A percentile compares a stretch with the other conserved stretches of the same genome.
Evolutionary conservation across 2,888 invertebrate species (phyloP).

Genomic region (Seira ritae): DNA sequence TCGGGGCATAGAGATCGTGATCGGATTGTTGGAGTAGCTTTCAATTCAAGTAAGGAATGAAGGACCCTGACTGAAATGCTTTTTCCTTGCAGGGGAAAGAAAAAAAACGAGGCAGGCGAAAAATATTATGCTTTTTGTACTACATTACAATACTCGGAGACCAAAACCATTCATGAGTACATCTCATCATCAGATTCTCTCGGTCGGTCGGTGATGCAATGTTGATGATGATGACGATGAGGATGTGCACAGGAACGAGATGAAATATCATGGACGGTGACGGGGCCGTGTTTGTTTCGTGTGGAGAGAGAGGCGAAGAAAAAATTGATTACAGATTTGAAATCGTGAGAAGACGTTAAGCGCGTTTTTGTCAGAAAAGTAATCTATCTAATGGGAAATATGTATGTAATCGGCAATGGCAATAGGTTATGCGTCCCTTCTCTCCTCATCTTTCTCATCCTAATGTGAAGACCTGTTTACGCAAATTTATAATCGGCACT

Average conservation of each 20-base stretch:
- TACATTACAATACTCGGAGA: too few species aligned
- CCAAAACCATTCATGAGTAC: too few species aligned
- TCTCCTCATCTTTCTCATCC: not conserved
- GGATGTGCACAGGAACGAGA: too few species aligned
- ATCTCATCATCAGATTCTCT: too few species aligned
- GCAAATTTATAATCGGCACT: too few species aligned
- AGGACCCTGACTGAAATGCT: not conserved
- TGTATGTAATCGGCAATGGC: slow-evolving; percentile 27
- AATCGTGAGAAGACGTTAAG: slow-evolving; percentile 58
- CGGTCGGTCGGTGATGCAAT: too few species aligned
- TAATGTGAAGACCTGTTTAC: too few species aligned
- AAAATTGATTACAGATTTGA: slow-evolving; percentile 57
- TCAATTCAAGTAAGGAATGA: not conserved
- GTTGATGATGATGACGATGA: too few species aligned
- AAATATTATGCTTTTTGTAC: slow-evolving; percentile 12
- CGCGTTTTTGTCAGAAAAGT: slow-evolving; percentile 47
- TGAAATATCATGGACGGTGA: too few species aligned
- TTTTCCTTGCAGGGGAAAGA: too few species aligned
- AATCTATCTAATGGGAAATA: slow-evolving; percentile 34
- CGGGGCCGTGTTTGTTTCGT: too few species aligned
- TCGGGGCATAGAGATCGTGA: slow-evolving; percentile 43
- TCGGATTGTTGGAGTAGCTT: slow-evolving; percentile 42
- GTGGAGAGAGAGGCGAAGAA: slow-evolving; percentile 5
- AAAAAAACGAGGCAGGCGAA: slow-evolving; percentile 37
- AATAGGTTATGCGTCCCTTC: not conserved